Conservation (phyloP, 2,113 vertebrate species). For the Jacana jacana region DNA sequence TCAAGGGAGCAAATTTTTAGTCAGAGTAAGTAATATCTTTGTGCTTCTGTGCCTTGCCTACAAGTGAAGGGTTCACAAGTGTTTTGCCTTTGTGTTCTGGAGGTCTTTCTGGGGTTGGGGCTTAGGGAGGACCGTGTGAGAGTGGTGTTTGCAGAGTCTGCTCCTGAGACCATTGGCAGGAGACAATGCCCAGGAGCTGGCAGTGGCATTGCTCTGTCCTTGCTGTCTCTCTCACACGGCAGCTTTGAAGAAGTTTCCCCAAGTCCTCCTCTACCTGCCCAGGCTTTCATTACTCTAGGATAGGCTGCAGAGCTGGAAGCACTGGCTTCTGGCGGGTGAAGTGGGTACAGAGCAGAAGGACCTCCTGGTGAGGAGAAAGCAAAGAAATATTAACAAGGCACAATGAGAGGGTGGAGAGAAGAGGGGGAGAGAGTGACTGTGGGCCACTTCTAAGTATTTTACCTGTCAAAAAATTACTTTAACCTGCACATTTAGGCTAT, state of each 20-base stretch:
- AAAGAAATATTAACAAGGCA: background rate
- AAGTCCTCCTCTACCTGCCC: background rate
- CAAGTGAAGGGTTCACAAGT: background rate
- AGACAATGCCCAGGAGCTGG: background rate
- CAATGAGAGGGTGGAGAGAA: background rate
- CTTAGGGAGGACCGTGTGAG: background rate
- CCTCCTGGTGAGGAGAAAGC: background rate
- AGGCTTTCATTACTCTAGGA: background rate
- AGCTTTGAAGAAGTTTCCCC: background rate
- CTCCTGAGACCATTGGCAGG: background rate
- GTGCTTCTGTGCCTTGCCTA: background rate
- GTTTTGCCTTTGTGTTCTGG: background rate
- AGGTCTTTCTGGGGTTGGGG: background rate
- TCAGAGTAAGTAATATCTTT: background rate
- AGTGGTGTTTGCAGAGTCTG: background rate
- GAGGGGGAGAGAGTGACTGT: background rate
- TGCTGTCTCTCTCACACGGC: background rate
- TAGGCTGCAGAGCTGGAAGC: background rate
- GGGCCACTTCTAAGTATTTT: background rate
- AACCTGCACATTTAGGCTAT: slow-evolving; percentile 19
- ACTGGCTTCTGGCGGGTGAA: background rate
- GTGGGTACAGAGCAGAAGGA: background rate
- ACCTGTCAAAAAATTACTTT: slow-evolving; percentile 14
- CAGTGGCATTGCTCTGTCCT: background rate
- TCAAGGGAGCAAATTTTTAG: background rate